These are phyloP conservation scores for Dolichopus griseipennis DNA, from an alignment of 2,888 invertebrate species.

Conservation along the genomic window DNA sequence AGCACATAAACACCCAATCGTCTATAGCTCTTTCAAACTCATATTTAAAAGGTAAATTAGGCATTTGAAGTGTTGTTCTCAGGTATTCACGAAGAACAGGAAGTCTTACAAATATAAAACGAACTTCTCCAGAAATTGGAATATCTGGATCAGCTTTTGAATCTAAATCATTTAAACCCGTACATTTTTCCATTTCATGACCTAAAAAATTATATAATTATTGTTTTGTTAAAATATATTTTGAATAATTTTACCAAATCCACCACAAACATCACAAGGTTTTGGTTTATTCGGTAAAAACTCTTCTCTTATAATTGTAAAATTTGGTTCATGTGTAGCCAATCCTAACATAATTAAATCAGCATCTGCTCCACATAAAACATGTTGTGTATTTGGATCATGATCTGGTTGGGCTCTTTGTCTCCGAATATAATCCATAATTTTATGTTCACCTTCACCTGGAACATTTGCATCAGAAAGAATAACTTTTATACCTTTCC, in stretches of 20 bases:
- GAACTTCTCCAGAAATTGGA: constrained; percentile 63
- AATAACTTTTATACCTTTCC: constrained; percentile 88
- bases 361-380: constrained; percentile 96
- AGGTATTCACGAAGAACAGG: constrained; percentile 90
- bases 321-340: constrained; percentile 98
- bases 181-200: constrained; percentile 91
- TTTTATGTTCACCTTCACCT: constrained; percentile 98
- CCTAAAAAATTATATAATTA: constrained; percentile 45
- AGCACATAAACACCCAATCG: constrained; percentile 99
- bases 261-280: constrained; percentile 93
- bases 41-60: constrained; percentile 84
- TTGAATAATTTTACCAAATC: constrained; percentile 49
- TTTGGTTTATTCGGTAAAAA: constrained; percentile 94
- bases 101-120: constrained; percentile 88
- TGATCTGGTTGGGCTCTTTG: constrained; percentile 92
- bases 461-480: constrained; percentile 99
- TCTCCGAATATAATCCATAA: constrained; percentile 97
- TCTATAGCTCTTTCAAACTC: constrained; percentile 93
- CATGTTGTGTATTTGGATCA: constrained; percentile 96
- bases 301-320: constrained; percentile 97
- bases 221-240: not conserved
- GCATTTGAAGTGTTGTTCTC: constrained; percentile 80
- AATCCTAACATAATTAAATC: constrained; percentile 97
- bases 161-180: constrained; percentile 57
- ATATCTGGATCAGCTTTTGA: constrained; percentile 46